A percentile compares a stretch with the other conserved stretches of the same genome.
phyloP scores from a whole-genome alignment of 2,797 vertebrate species.

The Clarias laeviceps region DNA sequence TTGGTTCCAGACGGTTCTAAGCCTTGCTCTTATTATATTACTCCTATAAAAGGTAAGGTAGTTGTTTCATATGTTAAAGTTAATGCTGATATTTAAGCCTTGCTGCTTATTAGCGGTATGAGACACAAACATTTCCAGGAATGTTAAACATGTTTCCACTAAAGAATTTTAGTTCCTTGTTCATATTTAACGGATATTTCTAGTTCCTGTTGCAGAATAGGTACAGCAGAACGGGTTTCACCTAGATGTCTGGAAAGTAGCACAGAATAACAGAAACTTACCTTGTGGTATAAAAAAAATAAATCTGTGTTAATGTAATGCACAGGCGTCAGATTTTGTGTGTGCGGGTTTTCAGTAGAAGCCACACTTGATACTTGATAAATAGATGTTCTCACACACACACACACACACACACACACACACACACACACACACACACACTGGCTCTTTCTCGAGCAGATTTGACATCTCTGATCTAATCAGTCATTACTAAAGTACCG shows the following conservation, averaged over 20 bases:
- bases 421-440: too few relatives aligned
- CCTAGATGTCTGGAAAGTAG: neutral
- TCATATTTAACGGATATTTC: neutral
- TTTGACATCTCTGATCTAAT: neutral
- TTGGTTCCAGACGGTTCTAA: constrained; percentile 81
- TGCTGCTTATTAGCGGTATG: neutral
- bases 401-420: too few relatives aligned
- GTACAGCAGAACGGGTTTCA: neutral
- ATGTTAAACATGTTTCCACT: neutral
- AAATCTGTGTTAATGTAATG: neutral
- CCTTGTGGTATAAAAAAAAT: neutral
- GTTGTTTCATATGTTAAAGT: neutral
- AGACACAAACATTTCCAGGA: neutral
- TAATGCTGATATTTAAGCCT: neutral
- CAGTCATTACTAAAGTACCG: neutral
- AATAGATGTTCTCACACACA: too few relatives aligned
- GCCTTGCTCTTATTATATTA: constrained; percentile 86
- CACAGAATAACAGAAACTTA: neutral
- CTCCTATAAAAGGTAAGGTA: constrained; percentile 83
- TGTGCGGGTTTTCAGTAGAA: too few relatives aligned
- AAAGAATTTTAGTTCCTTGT: neutral
- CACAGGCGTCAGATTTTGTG: too few relatives aligned
- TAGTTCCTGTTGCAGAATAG: neutral
- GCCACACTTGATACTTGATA: too few relatives aligned
- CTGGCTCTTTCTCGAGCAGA: too few relatives aligned